phyloP scores from a whole-genome alignment of 1,140 invertebrate species.

The Diabrotica undecimpunctata region DNA sequence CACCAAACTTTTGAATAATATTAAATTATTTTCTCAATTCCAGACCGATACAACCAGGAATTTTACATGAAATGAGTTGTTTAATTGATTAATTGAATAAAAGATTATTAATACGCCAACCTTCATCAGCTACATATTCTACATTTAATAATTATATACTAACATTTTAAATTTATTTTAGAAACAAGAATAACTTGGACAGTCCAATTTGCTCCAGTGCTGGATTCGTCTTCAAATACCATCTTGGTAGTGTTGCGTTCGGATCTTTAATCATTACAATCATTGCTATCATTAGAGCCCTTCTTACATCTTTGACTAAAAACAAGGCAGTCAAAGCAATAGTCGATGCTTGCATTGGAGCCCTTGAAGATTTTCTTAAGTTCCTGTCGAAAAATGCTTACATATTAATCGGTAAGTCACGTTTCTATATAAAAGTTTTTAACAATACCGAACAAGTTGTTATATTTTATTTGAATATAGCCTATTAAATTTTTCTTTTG shows the following conservation, averaged over 20 bases:
- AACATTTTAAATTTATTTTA: slow-evolving; percentile 43
- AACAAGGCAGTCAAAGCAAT: slow-evolving; percentile 22
- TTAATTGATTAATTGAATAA: too few species aligned
- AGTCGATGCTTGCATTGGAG: slow-evolving; percentile 63
- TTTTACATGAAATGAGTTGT: too few species aligned
- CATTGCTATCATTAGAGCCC: slow-evolving; percentile 61
- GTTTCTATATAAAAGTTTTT: too few species aligned
- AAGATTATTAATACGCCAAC: too few species aligned
- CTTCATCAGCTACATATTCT: too few species aligned
- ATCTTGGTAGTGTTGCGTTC: slow-evolving; percentile 74
- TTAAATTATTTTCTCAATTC: too few species aligned
- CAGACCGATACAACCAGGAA: too few species aligned
- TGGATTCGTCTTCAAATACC: slow-evolving; percentile 60
- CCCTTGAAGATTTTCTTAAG: slow-evolving; percentile 68
- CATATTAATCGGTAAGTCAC: slow-evolving; percentile 65
- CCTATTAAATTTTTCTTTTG: too few species aligned
- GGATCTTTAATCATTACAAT: slow-evolving; percentile 72
- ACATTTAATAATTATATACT: too few species aligned
- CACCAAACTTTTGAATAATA: too few species aligned
- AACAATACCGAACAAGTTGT: too few species aligned
- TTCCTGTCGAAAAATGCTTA: slow-evolving; percentile 75
- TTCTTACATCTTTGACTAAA: slow-evolving; percentile 44
- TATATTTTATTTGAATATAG: too few species aligned
- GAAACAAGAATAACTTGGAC: slow-evolving; percentile 61
- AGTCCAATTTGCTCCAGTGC: slow-evolving; percentile 58